phyloP scores from a whole-genome alignment of 2,797 vertebrate species.

The Neopelma chrysocephalum region DNA sequence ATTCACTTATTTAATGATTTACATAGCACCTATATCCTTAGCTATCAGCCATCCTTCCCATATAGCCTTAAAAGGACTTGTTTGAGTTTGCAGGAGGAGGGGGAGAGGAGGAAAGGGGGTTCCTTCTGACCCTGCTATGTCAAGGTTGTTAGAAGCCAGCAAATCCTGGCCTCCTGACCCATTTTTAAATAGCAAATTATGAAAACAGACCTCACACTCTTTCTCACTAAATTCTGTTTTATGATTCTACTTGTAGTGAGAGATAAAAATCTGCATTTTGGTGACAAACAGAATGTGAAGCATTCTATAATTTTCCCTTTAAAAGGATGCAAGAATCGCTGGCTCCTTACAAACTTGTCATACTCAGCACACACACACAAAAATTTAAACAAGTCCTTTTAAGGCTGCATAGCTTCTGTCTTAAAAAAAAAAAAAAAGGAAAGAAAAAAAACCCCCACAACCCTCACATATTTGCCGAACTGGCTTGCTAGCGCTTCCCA shows the following conservation, averaged over 20 bases:
- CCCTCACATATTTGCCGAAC: conserved; percentile 33
- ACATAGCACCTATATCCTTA: conserved; percentile 50
- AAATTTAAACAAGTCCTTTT: conserved; percentile 77
- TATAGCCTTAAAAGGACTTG: conserved; percentile 67
- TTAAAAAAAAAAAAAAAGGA: background rate
- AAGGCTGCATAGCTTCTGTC: conserved; percentile 71
- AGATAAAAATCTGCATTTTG: conserved; percentile 31
- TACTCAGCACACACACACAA: conserved; percentile 53
- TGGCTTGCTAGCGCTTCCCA: conserved; percentile 5
- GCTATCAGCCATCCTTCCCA: conserved; percentile 8
- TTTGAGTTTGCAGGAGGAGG: conserved; percentile 19
- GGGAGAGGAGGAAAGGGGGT: background rate
- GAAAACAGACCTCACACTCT: background rate
- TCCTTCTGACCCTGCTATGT: conserved; percentile 11
- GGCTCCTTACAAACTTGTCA: conserved; percentile 62
- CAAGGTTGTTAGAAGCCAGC: conserved; percentile 40
- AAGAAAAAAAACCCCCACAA: background rate
- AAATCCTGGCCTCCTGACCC: background rate
- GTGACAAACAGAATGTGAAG: conserved; percentile 24
- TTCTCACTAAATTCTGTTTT: conserved; percentile 8
- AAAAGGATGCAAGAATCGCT: conserved; percentile 45
- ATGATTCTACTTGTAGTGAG: background rate
- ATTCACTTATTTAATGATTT: conserved; percentile 4
- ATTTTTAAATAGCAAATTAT: conserved; percentile 6
- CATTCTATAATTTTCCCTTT: conserved; percentile 60